phyloP scores from a whole-genome alignment of 37 sponge, comb jelly and placozoan genomes.

The Hexactinellida sp. region DNA sequence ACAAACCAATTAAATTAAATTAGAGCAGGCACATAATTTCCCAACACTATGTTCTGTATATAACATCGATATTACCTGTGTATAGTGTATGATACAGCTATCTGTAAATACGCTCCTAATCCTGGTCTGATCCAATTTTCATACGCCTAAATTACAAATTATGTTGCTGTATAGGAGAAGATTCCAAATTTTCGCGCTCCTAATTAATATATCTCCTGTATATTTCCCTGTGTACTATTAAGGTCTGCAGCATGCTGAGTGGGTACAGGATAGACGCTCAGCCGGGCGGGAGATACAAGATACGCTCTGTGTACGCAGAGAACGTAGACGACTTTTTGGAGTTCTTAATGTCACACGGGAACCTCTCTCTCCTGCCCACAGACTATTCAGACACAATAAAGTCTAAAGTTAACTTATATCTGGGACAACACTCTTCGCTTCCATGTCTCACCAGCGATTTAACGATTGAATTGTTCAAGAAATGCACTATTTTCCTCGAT shows the following conservation, averaged over 20 bases:
- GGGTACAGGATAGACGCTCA: conserved; percentile 3
- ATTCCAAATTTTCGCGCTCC: too few species aligned
- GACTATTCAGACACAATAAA: background rate
- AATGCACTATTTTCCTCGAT: background rate
- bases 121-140: too few species aligned
- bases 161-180: too few species aligned
- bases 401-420: background rate
- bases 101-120: too few species aligned
- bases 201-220: too few species aligned
- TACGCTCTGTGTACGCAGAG: conserved; percentile 12
- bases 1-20: too few species aligned
- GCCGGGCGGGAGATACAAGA: background rate
- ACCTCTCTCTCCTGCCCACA: background rate
- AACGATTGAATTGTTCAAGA: background rate
- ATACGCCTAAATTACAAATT: too few species aligned
- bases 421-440: background rate
- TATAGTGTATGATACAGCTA: too few species aligned
- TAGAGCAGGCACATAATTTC: too few species aligned
- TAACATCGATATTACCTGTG: too few species aligned
- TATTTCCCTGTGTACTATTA: background rate
- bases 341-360: background rate
- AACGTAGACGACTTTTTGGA: background rate
- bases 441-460: background rate
- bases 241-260: background rate
- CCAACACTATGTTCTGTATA: too few species aligned